A percentile compares a stretch with the other conserved stretches of the same genome.
Conservation (phyloP, 2,113 vertebrate species). For the Oncorhynchus keta region DNA sequence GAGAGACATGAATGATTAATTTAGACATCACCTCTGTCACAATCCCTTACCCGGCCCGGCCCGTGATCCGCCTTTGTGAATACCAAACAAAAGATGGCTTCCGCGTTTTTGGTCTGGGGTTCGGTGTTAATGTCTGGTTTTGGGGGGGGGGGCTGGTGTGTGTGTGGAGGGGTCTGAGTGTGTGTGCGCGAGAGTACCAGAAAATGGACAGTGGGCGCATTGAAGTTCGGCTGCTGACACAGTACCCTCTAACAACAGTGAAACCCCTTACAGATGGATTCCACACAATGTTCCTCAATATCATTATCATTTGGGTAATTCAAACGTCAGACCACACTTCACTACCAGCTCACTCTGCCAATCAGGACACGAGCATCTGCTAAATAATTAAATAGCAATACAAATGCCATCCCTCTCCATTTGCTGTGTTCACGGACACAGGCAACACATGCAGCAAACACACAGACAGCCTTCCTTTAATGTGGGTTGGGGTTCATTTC, state of each 20-base stretch:
- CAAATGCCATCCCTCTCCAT: not conserved
- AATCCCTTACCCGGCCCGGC: constrained; percentile 79
- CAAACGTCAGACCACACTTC: not conserved
- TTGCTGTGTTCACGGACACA: not conserved
- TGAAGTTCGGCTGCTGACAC: not conserved
- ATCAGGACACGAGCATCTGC: not conserved
- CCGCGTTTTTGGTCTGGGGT: constrained; percentile 60
- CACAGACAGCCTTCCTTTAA: constrained; percentile 45
- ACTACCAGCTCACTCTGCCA: not conserved
- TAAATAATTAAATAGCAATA: not conserved
- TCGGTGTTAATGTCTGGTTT: constrained; percentile 58
- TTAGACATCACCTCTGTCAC: constrained; percentile 92
- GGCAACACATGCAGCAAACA: constrained; percentile 43
- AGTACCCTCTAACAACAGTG: not conserved
- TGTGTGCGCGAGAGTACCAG: not conserved
- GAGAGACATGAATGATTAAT: constrained; percentile 93
- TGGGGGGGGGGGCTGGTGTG: constrained; percentile 24
- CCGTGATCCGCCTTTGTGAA: constrained; percentile 80
- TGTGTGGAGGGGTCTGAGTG: constrained; percentile 28
- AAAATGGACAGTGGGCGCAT: not conserved
- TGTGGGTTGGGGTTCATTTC: constrained; percentile 34
- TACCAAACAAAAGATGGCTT: constrained; percentile 80
- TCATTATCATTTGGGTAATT: not conserved
- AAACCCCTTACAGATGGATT: not conserved
- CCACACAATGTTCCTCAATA: not conserved